These are phyloP conservation scores for Metridium senile DNA, from an alignment of 92 coral and sea anemone species.

Conservation along the genomic window DNA sequence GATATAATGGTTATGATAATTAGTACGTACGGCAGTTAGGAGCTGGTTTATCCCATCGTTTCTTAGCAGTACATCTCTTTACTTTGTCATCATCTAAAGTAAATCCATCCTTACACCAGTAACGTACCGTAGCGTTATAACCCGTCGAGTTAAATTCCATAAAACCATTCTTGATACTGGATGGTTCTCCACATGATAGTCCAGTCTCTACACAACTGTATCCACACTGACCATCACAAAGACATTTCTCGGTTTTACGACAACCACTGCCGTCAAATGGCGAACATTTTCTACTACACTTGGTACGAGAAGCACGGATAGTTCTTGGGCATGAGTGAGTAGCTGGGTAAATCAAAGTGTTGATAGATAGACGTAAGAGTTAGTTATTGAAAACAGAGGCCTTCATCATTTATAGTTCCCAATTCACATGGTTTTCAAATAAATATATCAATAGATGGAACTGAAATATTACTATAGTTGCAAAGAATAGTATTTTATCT, in stretches of 20 bases:
- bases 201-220: conserved; percentile 81
- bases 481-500: too few species aligned
- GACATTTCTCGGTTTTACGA: conserved; percentile 34
- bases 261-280: conserved; percentile 56
- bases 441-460: too few species aligned
- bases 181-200: conserved; percentile 51
- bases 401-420: not conserved
- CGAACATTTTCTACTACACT: conserved; percentile 59
- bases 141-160: conserved; percentile 36
- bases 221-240: conserved; percentile 88
- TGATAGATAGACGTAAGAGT: not conserved
- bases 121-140: conserved; percentile 66
- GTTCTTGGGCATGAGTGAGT: conserved; percentile 68
- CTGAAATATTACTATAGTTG: too few species aligned
- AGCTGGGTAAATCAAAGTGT: conserved; percentile 21
- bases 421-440: not conserved
- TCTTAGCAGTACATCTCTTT: conserved; percentile 68
- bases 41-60: conserved; percentile 55
- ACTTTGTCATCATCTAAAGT: conserved; percentile 38
- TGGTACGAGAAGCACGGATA: conserved; percentile 58
- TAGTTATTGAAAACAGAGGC: not conserved
- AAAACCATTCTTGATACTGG: conserved; percentile 44
- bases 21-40: conserved; percentile 67
- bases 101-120: conserved; percentile 44
- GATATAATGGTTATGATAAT: too few species aligned